Evolutionary conservation across 2,113 vertebrate genomes (phyloP), one percentile per base, ranked within the genome.

Genomic region (Crotalus viridis): DNA sequence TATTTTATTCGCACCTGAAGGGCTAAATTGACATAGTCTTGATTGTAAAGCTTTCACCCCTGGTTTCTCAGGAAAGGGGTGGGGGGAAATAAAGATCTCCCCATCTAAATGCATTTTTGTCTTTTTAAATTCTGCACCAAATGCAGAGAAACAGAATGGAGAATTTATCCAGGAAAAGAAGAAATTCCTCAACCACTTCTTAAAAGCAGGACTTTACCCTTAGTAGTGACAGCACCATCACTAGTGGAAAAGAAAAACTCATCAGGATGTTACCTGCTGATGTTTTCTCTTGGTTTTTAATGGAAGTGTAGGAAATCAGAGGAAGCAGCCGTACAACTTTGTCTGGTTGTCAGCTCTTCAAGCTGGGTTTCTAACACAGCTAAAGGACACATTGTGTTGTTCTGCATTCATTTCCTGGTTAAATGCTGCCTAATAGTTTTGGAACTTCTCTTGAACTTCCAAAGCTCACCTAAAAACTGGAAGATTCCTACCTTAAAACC

Each of bases 401-500:
- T 46, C 91, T 55, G 4, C 26, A 7, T 43, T 87, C 89, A 87
- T 92, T 74, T 91, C 74, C 4, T 21, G 22, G 64, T 91, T 90
- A 57, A 90, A 51, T 94, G 91, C 88, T 87, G 28, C 59, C 69
- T 85, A 57, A 46, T 26, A 26, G 19, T 46, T 74, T 90, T 39
- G 43, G 69, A 28, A 91, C 6, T 55, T 94, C 85, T 88, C 88
- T 93, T 85, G 74, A 12, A 51, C n/a, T 2, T 69, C 28, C 28
- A n/a, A 69, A 33, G 2, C 21, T 6, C 3, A 10, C 88, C 52
- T 92, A 61, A 7, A 59, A 93, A 15, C 12, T 28, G 52, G 54
- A 61, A 22, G 88, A 93, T 95, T 96, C 89, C 90, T 93, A 52
- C 52, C 39, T 85, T 61, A 85, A 54, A 28, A 90, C 90, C 55